Percentiles rank a stretch among this genome's conserved stretches.
These are phyloP conservation scores for Micropterix aruncella DNA, from an alignment of 2,888 invertebrate genomes.

Conservation along the genomic window DNA sequence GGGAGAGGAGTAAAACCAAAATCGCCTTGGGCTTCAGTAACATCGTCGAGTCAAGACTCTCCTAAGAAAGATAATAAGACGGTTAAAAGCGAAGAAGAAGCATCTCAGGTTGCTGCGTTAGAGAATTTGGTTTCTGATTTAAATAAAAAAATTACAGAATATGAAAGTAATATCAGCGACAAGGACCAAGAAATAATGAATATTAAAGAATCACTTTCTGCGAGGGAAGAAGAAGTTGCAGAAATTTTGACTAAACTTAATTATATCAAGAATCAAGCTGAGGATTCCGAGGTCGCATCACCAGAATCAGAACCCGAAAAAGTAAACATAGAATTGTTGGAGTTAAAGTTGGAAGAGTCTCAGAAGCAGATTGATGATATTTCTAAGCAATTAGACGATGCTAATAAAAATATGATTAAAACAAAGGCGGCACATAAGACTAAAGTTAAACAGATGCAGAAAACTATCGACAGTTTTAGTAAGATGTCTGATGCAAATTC, in stretches of 20 bases:
- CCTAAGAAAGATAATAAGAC: not conserved
- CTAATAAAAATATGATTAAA: slow-evolving; percentile 65
- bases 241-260: slow-evolving; percentile 12
- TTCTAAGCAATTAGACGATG: slow-evolving; percentile 56
- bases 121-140: not conserved
- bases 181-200: not conserved
- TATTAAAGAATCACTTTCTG: slow-evolving; percentile 16
- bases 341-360: slow-evolving; percentile 30
- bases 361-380: slow-evolving; percentile 35
- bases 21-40: slow-evolving; percentile 26
- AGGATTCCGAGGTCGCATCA: slow-evolving; percentile 1
- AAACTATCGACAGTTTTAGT: slow-evolving; percentile 52
- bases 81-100: slow-evolving; percentile 17
- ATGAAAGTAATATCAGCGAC: not conserved
- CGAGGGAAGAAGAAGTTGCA: slow-evolving; percentile 17
- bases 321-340: slow-evolving; percentile 19
- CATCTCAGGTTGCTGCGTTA: slow-evolving; percentile 16
- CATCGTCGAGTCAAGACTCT: not conserved
- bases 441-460: slow-evolving; percentile 63
- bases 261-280: too few species aligned
- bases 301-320: slow-evolving; percentile 10
- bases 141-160: not conserved
- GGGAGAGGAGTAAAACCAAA: slow-evolving; percentile 28
- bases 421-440: slow-evolving; percentile 55
- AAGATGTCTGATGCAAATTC: slow-evolving; percentile 54